Evolutionary conservation across 2,888 invertebrate species (phyloP), one percentile per base, ranked within the genome.

Genomic region (Seira ritae): DNA sequence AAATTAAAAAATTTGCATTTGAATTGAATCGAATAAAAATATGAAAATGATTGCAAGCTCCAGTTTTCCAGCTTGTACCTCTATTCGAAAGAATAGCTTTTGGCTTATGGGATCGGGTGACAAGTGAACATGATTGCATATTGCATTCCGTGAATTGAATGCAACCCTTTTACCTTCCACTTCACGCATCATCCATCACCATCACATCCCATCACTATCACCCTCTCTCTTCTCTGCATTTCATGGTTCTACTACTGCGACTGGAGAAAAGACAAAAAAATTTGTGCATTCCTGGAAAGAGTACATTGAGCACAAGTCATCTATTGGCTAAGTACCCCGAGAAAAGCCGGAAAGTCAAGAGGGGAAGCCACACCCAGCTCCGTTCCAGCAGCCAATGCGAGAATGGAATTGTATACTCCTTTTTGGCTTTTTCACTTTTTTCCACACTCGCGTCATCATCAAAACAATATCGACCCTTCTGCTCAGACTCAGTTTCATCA

Each of bases 351-450:
- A 72, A 79, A 79, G 79, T 79, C 79, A 79, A 65, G 55, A 1
- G 50, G 20, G 24, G 22, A 70, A n/a, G 22, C 4, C 19, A 23
- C 50, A 46, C 50, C 37, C 19, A 24, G 37, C n/a, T 42, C 23
- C 19, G 23, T 42, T 22, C 55, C 72, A 31, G 67, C 66, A 37
- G 62, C 37, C 55, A 24, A 24, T 73, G 60, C 37, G 19, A 62
- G 60, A 62, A 62, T 20, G 60, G 60, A 19, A 6, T 46, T 66
- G 66, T 42, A 42, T 74, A 19, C 74, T 76, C 69, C 55, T 60
- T 50, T 72, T 79, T 79, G 79, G 79, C 73, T 79, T 79, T 73
- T 72, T 31, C 67, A 72, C 79, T 79, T 79, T 79, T 72, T 65
- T 46, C 46, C 46, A 46, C 46, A 10, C 12, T 46, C 6, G 12